Base-by-base conservation (phyloP, 2,113 vertebrate species). In the Tragelaphus strepsiceros region DNA sequence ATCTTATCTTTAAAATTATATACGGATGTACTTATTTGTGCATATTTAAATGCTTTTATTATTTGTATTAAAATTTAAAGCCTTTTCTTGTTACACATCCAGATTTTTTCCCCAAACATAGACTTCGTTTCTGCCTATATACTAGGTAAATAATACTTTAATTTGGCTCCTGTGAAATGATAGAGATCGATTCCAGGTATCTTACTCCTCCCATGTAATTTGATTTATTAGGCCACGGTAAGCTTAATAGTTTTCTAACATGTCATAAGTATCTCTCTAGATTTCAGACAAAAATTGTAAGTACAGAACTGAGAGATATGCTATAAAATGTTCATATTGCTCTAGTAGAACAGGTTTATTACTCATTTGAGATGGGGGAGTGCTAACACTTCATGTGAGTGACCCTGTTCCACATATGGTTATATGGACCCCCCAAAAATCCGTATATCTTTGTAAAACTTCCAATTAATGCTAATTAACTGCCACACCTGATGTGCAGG, bases 121-220 rank as follows among this genome's bases (percentile, higher is more conserved):
- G 35, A 88, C 24, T 91, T 96, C 90, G 30, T 85, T 91, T 91
- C 30, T 6, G 91, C 43, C 14, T 81, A 46, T 96, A 4, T 90
- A 28, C 11, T 87, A 71, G 90, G 26, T n/a, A 87, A 81, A 59
- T 96, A 62, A 87, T 86, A 78, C 92, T 89, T 67, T 94, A 81
- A 91, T 83, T 62, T 94, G n/a, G 82, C 46, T 88, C n/a, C 14
- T 62, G 10, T 96, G 39, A 91, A 97, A 94, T 91, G 30, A 82
- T 54, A 49, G 32, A 51, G 58, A 49, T 90, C 2, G 12, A 56
- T 78, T 85, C 54, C 49, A 88, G 35, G 11, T 91, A 80, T 35
- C 30, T 81, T 62, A 62, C 53, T 88, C 32, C 32, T 80, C 16
- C 21, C 16, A 87, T 77, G 21, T 92, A 71, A 71, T 83, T 84